Base-by-base conservation (phyloP, 2,888 invertebrate species). In the Eumacrocentrus americanus region DNA sequence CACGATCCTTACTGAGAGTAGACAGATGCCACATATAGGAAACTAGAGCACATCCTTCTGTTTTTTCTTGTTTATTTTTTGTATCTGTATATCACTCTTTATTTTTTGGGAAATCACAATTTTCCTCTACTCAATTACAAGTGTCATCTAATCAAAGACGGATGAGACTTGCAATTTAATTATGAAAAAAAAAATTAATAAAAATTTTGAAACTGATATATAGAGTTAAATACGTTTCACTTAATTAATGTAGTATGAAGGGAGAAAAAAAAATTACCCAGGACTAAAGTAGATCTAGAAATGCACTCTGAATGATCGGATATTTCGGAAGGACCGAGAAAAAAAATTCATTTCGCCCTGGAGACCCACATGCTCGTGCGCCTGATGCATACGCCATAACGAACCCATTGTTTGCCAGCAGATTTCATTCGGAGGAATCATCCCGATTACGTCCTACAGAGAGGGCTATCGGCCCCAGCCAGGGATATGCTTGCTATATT, bases 391-490 rank as follows among this genome's bases (percentile, higher is more conserved):
- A n/a, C 60, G 61, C 62, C 40, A 65, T 75, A 73, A 75, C 70
- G 73, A 74, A 71, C 65, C 67, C 61, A 73, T 73, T 73, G 73
- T 74, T 52, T 62, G 63, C 51, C 25, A 54, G 57, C 59, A 51
- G 65, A 69, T 67, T 69, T 65, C 63, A 65, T 67, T 69, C 68
- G 61, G 55, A 63, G 61, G 57, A 63, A 65, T 67, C 63, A 62
- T 65, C 60, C 60, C 67, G 65, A 68, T 70, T 68, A 66, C 59
- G 54, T 64, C 56, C 63, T 63, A 61, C 59, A 59, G 42, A 61
- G 56, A 60, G 52, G 42, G 51, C 63, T 68, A 67, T 66, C 61
- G 57, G 56, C 56, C 51, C 63, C 64, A 63, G 67, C 72, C 62
- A 60, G 60, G 56, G 55, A 58, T 64, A 59, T 56, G 38, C 63